phyloP scores from a whole-genome alignment of 2,113 vertebrate genomes.

The Polypterus senegalus region DNA sequence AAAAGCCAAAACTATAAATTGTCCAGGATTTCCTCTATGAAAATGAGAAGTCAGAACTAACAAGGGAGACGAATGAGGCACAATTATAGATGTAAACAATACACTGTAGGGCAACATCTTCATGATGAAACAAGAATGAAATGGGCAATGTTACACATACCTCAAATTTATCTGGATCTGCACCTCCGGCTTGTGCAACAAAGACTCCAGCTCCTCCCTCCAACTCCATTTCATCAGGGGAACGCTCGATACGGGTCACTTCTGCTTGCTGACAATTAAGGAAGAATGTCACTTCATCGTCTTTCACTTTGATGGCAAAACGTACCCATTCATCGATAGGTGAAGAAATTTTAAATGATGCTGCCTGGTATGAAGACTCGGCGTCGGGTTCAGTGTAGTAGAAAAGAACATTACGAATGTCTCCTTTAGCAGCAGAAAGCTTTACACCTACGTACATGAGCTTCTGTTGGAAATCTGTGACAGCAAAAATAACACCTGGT shows the following conservation, averaged over 20 bases:
- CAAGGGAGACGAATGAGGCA: no score
- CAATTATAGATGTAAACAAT: no score
- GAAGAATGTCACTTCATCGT: slow-evolving; percentile 58
- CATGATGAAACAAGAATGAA: no score
- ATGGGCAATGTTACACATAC: slow-evolving; percentile 36
- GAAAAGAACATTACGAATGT: slow-evolving; percentile 63
- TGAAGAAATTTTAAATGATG: slow-evolving; percentile 65
- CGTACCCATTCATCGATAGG: slow-evolving; percentile 63
- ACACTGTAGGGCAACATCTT: no score
- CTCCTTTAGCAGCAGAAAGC: slow-evolving; percentile 41
- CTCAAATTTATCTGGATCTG: slow-evolving; percentile 72
- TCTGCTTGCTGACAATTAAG: slow-evolving; percentile 57
- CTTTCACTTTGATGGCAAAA: slow-evolving; percentile 66
- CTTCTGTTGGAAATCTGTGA: slow-evolving; percentile 65
- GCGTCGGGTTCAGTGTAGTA: slow-evolving; percentile 73
- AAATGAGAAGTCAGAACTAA: no score
- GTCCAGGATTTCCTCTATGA: no score
- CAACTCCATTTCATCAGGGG: slow-evolving; percentile 65
- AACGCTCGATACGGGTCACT: slow-evolving; percentile 47
- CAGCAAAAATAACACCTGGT: slow-evolving; percentile 64
- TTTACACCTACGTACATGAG: slow-evolving; percentile 73
- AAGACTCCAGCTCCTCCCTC: slow-evolving; percentile 68
- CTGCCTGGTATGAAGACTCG: slow-evolving; percentile 42
- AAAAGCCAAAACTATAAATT: no score
- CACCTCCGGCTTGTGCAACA: slow-evolving; percentile 76